Base-by-base conservation (phyloP, 2,888 invertebrate genomes). In the Dichetophora obliterata region DNA sequence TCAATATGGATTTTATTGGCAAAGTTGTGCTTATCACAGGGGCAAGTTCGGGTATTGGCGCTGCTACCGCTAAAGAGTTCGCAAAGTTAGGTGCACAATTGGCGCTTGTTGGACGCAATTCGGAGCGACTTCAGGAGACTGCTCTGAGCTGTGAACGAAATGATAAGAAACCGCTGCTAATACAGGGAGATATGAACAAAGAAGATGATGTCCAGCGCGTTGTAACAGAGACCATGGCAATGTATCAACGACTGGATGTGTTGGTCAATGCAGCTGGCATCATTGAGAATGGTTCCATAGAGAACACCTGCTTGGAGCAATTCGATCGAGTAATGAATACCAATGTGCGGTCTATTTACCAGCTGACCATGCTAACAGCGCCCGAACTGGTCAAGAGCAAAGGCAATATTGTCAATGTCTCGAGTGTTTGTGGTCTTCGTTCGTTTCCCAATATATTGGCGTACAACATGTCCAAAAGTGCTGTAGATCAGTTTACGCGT, bases 361-460 rank as follows among this genome's bases (percentile, higher is more conserved):
- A 95, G 77, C 88, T 98, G 78, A 97, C 96, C 0, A 95, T 94
- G 92, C 87, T 97, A 68, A 95, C 96, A 6, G 94, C 95, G 0
- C 97, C 98, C 0, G 93, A 97, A 89, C 90, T 98, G 31, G 90
- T 95, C 2, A 92, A 93, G 89, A 92, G 93, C 0, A 94, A 95
- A 88, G 97, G 97, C 19, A 95, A 93, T 81, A 94, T 98, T 82
- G 97, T 99, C 0, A 99, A 98, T 87, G 95, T 98, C 0, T 98
- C 98, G 0, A 98, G 97, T 87, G 96, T 98, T 0, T 95, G 94
- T 84, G 98, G 98, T 9, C 91, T 96, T 16, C 91, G 98, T 85
- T 93, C 98, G 63, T 98, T 98, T 88, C 93, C 97, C 1, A 95
- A 95, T 14, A 94, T 98, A 0, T 88, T 98, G 43, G 95, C 97